Percentiles rank a stretch among this genome's conserved stretches.
phyloP scores from a whole-genome alignment of 1,140 invertebrate genomes.

The Callitettix versicolor region DNA sequence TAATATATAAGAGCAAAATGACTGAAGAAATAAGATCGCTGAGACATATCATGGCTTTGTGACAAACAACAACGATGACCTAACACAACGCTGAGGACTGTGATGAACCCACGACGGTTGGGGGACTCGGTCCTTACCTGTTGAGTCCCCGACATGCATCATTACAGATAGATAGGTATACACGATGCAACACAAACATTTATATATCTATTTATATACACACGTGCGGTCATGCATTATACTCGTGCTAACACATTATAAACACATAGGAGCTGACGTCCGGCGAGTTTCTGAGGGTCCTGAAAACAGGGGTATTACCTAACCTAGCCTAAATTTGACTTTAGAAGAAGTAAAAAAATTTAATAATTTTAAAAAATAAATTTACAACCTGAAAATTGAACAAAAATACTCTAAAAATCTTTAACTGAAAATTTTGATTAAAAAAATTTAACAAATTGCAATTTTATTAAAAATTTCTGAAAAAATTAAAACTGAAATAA shows the following conservation, averaged over 20 bases:
- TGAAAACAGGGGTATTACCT: no score
- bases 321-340: no score
- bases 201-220: slow-evolving; percentile 14
- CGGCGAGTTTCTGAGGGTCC: background rate
- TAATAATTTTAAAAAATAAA: no score
- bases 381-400: no score
- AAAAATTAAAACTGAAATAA: no score
- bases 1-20: background rate
- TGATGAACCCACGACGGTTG: slow-evolving; percentile 2
- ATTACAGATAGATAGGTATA: slow-evolving; percentile 15
- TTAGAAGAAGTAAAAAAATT: no score
- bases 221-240: slow-evolving; percentile 22
- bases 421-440: no score
- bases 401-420: no score
- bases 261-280: slow-evolving; percentile 8
- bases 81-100: slow-evolving; percentile 10
- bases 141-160: slow-evolving; percentile 16
- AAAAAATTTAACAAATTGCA: no score
- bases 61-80: background rate
- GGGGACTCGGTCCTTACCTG: slow-evolving; percentile 16
- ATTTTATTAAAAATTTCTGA: no score
- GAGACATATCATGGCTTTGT: background rate
- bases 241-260: no score
- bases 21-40: background rate
- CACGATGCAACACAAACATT: slow-evolving; percentile 18